These are phyloP conservation scores for Brachionus asplanchnoidis DNA, from an alignment of 1,140 invertebrate genomes.

Conservation along the genomic window DNA sequence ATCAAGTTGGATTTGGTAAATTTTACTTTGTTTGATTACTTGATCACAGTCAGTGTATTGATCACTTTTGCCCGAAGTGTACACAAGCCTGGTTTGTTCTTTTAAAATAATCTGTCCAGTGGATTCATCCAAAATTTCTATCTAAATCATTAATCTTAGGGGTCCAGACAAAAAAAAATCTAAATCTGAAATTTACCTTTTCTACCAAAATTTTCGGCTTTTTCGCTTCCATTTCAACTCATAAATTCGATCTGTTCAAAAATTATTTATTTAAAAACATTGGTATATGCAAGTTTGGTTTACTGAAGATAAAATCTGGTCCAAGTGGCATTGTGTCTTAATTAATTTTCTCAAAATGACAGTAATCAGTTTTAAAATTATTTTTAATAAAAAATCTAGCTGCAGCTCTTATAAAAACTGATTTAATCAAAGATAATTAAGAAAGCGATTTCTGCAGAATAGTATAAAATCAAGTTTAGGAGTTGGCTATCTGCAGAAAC, in stretches of 20 bases:
- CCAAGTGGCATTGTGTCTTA: not conserved
- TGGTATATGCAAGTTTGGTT: not conserved
- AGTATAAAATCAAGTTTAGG: conserved; percentile 35
- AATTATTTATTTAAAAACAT: not conserved
- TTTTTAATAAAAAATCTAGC: not conserved
- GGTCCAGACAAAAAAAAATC: not conserved
- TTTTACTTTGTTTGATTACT: not conserved
- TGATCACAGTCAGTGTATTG: not conserved
- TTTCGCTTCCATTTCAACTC: not conserved
- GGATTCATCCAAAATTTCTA: conserved; percentile 39
- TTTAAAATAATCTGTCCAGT: conserved; percentile 34
- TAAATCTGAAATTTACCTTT: not conserved
- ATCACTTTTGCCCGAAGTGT: not conserved
- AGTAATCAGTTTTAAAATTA: not conserved
- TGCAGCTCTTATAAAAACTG: not conserved
- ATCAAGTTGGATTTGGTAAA: not conserved
- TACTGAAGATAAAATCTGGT: not conserved
- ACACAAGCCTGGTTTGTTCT: conserved; percentile 21
- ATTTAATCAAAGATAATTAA: conserved; percentile 8
- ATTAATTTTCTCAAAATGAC: not conserved
- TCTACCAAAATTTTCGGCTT: conserved; percentile 29
- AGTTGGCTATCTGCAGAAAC: conserved; percentile 21
- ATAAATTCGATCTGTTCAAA: not conserved
- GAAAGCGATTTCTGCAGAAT: conserved; percentile 9
- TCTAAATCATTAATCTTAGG: not conserved